Evolutionary conservation across 1,140 invertebrate species (phyloP), one percentile per base, ranked within the genome.

Genomic region (Panagrolaimus sp.): DNA sequence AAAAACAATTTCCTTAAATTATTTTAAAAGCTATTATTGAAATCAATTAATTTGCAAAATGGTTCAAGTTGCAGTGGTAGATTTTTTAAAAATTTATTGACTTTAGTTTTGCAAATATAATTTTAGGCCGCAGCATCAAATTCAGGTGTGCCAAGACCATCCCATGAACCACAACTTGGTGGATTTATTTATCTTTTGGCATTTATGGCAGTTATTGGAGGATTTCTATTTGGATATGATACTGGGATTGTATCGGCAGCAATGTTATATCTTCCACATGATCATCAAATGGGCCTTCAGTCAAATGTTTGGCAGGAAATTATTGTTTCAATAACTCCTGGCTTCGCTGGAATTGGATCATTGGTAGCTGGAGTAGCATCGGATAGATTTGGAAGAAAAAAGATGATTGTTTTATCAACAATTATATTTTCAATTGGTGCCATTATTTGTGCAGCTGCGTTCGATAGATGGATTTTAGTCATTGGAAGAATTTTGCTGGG

Each of bases 171-270:
- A 0, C 65, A 67, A 46, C 68, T 78, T 11, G 76, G 74, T 14
- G 66, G 61, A 48, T 86, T 82, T 73, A 74, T 87, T n/a, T 87
- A 85, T 68, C n/a, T 53, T 73, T 72, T 87, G 61, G 82, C 87
- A 51, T 69, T 84, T 63, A 81, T 88, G 47, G 84, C 87, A 31
- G 87, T 86, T n/a, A 84, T 89, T 11, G 88, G 88, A n/a, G 88
- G 88, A 9, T 88, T 89, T 74, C 83, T 89, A 4, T 89, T 89
- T 76, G 88, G 88, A 25, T 89, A 89, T 80, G 88, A 89, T 72
- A 89, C 88, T 0, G 74, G 88, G 3, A 87, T 89, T 23, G 86
- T 89, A 11, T 88, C 87, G 1, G 87, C 87, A 4, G 87, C 88
- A n/a, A 87, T 89, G 86, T 82, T 89, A 25, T 83, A 88, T 75